Percentiles rank a stretch among this genome's conserved stretches.
Conservation (phyloP, 2,113 vertebrate genomes). For the Dendrocopos noguchii region DNA sequence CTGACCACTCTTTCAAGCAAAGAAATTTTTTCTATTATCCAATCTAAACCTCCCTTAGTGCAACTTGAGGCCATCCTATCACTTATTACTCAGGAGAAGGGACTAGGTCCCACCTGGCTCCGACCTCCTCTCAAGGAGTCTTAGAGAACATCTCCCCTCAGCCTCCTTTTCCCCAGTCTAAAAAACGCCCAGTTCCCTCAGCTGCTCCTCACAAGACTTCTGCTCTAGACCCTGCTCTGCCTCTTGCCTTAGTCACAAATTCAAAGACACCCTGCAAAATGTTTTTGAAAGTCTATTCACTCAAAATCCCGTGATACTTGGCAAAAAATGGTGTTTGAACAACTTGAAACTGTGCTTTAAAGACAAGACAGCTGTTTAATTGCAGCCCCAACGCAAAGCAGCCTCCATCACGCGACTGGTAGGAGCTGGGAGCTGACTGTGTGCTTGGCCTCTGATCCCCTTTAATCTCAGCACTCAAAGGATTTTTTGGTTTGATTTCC, state of each 20-base stretch:
- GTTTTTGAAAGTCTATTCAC: conserved; percentile 2
- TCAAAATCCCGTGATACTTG: not conserved
- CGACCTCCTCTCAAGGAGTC: no score
- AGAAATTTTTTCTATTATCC: no score
- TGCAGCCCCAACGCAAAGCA: conserved; percentile 32
- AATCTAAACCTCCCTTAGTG: no score
- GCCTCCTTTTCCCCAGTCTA: no score
- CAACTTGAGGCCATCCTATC: no score
- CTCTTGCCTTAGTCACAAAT: not conserved
- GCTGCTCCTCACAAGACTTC: no score
- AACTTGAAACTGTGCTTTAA: conserved; percentile 38
- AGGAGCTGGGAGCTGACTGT: conserved; percentile 61
- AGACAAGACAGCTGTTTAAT: conserved; percentile 66
- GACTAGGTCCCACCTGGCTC: no score
- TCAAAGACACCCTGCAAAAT: not conserved
- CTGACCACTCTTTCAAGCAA: no score
- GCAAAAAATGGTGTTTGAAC: conserved; percentile 23
- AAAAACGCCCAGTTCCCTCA: no score
- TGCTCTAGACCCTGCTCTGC: no score
- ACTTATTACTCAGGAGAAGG: no score
- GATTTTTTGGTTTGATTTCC: conserved; percentile 60
- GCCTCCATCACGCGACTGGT: conserved; percentile 19
- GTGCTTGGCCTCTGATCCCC: conserved; percentile 59
- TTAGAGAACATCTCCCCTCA: no score
- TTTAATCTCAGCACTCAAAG: conserved; percentile 63